These are phyloP conservation scores for Nomada lathburiana DNA, from an alignment of 2,888 invertebrate species.

Conservation along the genomic window DNA sequence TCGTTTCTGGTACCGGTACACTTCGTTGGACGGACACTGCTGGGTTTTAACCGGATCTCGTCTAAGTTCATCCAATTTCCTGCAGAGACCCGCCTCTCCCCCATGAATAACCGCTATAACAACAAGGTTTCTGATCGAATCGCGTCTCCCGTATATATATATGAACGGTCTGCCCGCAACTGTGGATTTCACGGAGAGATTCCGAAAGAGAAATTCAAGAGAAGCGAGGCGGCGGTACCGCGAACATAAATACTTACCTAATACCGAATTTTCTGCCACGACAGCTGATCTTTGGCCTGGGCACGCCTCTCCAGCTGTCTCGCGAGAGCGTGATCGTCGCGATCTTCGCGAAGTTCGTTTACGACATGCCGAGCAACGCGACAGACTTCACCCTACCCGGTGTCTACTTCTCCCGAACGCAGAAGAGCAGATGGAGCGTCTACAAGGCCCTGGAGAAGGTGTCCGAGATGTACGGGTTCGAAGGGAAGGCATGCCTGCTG, in stretches of 20 bases:
- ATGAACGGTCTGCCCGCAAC: not conserved
- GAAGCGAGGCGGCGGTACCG: not conserved
- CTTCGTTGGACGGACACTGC: slow-evolving; percentile 35
- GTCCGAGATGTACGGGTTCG: slow-evolving; percentile 83
- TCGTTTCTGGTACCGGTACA: slow-evolving; percentile 5
- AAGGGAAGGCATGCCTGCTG: slow-evolving; percentile 88
- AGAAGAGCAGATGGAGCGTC: slow-evolving; percentile 86
- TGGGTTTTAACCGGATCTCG: slow-evolving; percentile 42
- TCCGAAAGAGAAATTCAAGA: not conserved
- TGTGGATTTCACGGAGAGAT: slow-evolving; percentile 23
- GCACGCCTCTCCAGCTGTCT: slow-evolving; percentile 83
- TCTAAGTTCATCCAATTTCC: slow-evolving; percentile 69
- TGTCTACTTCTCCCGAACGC: slow-evolving; percentile 71
- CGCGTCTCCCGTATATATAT: slow-evolving; percentile 27
- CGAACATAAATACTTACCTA: too few relatives aligned
- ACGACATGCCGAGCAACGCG: slow-evolving; percentile 82
- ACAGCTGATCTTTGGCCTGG: slow-evolving; percentile 84
- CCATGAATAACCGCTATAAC: slow-evolving; percentile 68
- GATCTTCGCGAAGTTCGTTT: slow-evolving; percentile 83
- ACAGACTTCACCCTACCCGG: slow-evolving; percentile 81
- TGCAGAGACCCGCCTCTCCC: slow-evolving; percentile 22
- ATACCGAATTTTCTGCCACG: not conserved
- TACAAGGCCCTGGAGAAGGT: slow-evolving; percentile 88
- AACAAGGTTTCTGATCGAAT: slow-evolving; percentile 68
- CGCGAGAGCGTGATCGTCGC: slow-evolving; percentile 83